phyloP scores from a whole-genome alignment of 2,888 invertebrate species.

The Melipona beecheii region DNA sequence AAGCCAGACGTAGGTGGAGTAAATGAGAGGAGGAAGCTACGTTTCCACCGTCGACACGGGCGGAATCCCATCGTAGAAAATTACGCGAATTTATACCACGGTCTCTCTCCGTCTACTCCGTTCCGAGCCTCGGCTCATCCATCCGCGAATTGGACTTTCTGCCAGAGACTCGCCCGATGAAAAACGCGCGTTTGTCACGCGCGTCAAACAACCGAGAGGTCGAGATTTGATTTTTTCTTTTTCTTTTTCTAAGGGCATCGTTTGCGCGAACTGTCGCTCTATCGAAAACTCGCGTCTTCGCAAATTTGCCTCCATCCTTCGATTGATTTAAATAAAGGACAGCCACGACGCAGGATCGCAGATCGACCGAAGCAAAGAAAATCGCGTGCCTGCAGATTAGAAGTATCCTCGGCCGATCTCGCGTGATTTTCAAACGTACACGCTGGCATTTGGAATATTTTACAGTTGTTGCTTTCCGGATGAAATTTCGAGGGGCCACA shows the following conservation, averaged over 20 bases:
- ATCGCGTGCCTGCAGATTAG: not conserved
- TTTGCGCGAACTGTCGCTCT: too few species aligned
- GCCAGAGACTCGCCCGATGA: conserved; percentile 42
- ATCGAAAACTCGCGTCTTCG: too few species aligned
- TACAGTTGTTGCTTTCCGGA: conserved; percentile 30
- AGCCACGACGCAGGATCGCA: too few species aligned
- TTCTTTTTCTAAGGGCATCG: too few species aligned
- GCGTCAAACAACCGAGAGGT: conserved; percentile 20
- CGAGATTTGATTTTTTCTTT: not conserved
- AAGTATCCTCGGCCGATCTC: not conserved
- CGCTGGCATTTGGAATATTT: conserved; percentile 32
- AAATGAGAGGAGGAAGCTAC: conserved; percentile 36
- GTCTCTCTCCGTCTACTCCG: conserved; percentile 23
- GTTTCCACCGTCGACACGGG: conserved; percentile 56
- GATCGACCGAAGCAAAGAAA: not conserved
- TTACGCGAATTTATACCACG: conserved; percentile 64
- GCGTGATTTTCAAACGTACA: conserved; percentile 25
- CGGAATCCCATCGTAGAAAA: conserved; percentile 67
- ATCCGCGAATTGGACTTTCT: conserved; percentile 59
- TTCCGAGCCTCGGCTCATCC: conserved; percentile 50
- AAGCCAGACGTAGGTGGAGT: conserved; percentile 20
- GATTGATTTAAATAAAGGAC: too few species aligned
- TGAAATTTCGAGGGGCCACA: conserved; percentile 54
- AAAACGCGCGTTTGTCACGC: conserved; percentile 41
- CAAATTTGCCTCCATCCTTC: too few species aligned